These are phyloP conservation scores for Oreochromis mossambicus DNA, from an alignment of 2,797 vertebrate species.

Conservation along the genomic window DNA sequence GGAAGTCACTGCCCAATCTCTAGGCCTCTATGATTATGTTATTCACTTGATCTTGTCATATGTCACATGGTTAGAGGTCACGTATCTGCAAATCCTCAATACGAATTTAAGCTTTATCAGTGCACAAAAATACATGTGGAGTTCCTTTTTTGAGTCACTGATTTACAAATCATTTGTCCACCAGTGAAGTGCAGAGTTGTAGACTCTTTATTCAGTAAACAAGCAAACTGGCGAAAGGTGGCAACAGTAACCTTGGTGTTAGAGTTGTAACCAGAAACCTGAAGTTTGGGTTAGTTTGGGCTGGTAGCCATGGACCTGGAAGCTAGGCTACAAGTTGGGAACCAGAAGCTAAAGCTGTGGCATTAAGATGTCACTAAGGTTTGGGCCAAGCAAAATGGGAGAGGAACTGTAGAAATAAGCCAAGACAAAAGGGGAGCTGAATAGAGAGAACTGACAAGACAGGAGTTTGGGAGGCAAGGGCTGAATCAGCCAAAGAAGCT, in stretches of 20 bases:
- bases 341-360: background rate
- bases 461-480: background rate
- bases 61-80: background rate
- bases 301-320: background rate
- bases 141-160: background rate
- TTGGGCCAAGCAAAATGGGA: background rate
- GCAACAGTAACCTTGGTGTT: background rate
- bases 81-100: background rate
- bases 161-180: background rate
- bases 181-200: background rate
- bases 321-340: background rate
- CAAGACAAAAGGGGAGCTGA: background rate
- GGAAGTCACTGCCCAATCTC: background rate
- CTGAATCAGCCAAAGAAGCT: background rate
- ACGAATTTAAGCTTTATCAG: background rate
- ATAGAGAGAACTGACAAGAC: background rate
- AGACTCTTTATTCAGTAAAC: background rate
- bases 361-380: background rate
- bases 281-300: background rate
- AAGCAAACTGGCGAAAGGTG: background rate
- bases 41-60: background rate
- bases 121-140: background rate
- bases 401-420: background rate
- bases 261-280: background rate
- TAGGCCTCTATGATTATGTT: background rate